These are phyloP conservation scores for Eubucco bourcierii DNA, from an alignment of 2,113 vertebrate genomes.

Conservation along the genomic window DNA sequence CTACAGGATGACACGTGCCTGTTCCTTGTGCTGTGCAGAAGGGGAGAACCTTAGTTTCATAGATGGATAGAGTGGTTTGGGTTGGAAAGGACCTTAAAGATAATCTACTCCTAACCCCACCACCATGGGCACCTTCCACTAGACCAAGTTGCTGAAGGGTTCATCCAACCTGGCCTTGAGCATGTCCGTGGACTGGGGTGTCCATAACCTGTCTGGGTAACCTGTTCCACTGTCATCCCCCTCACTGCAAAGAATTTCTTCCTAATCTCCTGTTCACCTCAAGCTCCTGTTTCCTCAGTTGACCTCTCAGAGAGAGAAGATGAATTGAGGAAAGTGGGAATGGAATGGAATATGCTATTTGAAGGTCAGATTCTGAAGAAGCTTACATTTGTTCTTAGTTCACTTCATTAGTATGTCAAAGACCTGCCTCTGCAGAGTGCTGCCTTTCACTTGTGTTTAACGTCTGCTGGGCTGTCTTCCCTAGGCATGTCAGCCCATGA, in stretches of 20 bases:
- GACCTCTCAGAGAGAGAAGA: background rate
- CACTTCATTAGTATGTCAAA: background rate
- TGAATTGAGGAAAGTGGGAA: background rate
- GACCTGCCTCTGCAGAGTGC: background rate
- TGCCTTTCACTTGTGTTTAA: background rate
- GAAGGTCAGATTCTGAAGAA: accelerated
- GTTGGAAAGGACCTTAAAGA: no score
- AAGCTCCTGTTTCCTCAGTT: no score
- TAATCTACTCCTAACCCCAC: no score
- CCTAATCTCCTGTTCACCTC: no score
- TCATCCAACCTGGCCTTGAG: no score
- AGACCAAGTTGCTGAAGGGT: no score
- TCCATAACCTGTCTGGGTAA: no score
- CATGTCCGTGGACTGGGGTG: no score
- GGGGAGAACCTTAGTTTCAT: background rate
- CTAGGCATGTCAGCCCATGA: accelerated
- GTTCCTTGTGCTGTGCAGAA: background rate
- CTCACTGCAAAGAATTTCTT: no score
- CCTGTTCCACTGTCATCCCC: no score
- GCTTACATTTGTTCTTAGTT: background rate
- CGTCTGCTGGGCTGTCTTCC: background rate
- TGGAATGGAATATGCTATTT: accelerated
- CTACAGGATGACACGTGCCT: accelerated
- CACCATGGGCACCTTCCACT: no score
- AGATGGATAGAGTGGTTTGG: no score